These are phyloP conservation scores for Burhinus oedicnemus DNA, from an alignment of 2,113 vertebrate genomes.

Conservation along the genomic window DNA sequence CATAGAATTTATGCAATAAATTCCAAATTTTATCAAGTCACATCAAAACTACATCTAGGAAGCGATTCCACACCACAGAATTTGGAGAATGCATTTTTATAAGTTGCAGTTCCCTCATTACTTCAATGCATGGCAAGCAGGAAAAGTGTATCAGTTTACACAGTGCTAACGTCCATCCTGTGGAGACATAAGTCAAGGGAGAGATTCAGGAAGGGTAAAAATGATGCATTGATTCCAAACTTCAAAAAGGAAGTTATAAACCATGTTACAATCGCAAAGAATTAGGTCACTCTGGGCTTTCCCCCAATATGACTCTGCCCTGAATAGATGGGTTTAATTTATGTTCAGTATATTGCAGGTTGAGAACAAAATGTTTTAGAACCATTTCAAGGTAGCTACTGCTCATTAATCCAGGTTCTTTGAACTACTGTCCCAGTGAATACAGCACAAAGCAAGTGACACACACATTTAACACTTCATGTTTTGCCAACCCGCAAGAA, in stretches of 20 bases:
- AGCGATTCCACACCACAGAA: background rate
- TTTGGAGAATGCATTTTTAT: background rate
- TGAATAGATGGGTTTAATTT: background rate
- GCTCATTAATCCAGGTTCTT: slow-evolving; percentile 26
- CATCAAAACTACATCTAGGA: background rate
- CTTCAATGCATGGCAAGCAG: background rate
- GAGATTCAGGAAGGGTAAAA: background rate
- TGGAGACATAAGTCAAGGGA: background rate
- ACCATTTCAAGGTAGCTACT: slow-evolving; percentile 10
- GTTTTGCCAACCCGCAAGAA: slow-evolving; percentile 12
- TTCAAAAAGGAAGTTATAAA: slow-evolving; percentile 3
- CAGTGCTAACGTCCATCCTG: background rate
- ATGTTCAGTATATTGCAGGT: background rate
- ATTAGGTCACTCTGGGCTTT: slow-evolving; percentile 27
- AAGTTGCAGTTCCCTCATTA: background rate
- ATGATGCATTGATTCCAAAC: background rate
- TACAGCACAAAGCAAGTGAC: slow-evolving; percentile 39
- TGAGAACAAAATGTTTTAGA: slow-evolving; percentile 16
- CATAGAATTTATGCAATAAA: background rate
- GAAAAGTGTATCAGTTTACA: background rate
- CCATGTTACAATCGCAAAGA: background rate
- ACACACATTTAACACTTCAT: background rate
- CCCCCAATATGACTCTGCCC: background rate
- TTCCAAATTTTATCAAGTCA: background rate
- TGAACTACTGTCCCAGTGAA: slow-evolving; percentile 10